Base-by-base conservation (phyloP, 2,797 vertebrate species). In the Smutsia temminckii region DNA sequence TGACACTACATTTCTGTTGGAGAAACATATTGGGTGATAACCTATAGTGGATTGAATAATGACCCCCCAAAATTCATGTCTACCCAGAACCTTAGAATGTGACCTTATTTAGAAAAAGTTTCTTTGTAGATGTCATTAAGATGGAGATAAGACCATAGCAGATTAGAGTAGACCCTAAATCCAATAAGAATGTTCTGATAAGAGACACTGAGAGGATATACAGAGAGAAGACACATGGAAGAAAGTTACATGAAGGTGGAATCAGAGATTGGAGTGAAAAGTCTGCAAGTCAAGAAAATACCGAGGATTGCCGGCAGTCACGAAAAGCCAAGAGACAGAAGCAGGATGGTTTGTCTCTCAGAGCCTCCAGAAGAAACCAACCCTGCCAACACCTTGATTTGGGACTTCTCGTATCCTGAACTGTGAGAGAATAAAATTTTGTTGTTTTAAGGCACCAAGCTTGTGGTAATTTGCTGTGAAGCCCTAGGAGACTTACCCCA, bases 71-170 rank as follows among this genome's bases (percentile, higher is more conserved):
- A 83, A 83, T 92, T 89, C n/a, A 34, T 69, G 55, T 87, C 55
- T 3, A 49, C 32, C 32, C 37, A 49, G 27, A 89, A 83, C 32
- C 71, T 87, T 40, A 80, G 51, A 55, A 79, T 59, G 27, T 79
- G 75, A 87, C n/a, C 37, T 93, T 66, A 83, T 29, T 93, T 93
- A 78, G 69, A 96, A 92, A 51, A 46, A 86, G 42, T 29, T 11
- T 57, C 74, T 74, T 95, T 68, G 77, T 6, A 87, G 46, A 63
- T 85, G 10, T 49, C 11, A 55, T 85, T 74, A 92, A 46, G 18
- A 4, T 57, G 6, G 27, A 64, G 46, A 61, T 85, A 42, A 92
- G 37, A 75, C 85, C 46, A 25, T 89, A 78, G 57, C 63, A 17
- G 37, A 57, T 85, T 89, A 55, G n/a, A 25, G 6, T 85, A 25